These are phyloP conservation scores for Drosophila fuyamai DNA, from an alignment of 1,140 invertebrate species.

Conservation along the genomic window DNA sequence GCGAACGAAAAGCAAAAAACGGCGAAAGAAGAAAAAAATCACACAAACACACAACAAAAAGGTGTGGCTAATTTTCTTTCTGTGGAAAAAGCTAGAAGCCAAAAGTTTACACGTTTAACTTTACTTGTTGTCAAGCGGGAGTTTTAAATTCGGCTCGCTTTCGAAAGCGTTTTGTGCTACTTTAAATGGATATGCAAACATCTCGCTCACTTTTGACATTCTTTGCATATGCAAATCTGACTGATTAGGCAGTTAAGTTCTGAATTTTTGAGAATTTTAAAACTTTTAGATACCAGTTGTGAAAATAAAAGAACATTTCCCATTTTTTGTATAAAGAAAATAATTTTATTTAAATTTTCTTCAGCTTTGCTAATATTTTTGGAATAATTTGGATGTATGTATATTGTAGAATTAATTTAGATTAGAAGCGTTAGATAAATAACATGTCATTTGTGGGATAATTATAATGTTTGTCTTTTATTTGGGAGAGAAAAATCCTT, in stretches of 20 bases:
- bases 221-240: slow-evolving; percentile 41
- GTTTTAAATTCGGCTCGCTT: slow-evolving; percentile 19
- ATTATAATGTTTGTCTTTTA: too few species aligned
- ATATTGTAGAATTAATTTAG: too few species aligned
- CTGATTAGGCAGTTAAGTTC: slow-evolving; percentile 23
- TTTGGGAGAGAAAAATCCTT: too few species aligned
- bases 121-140: slow-evolving; percentile 28
- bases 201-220: slow-evolving; percentile 43
- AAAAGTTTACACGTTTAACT: slow-evolving; percentile 6
- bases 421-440: too few species aligned
- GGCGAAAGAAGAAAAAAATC: background rate
- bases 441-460: too few species aligned
- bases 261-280: background rate
- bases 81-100: slow-evolving; percentile 19
- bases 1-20: slow-evolving; percentile 19
- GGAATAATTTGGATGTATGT: too few species aligned
- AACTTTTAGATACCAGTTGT: too few species aligned
- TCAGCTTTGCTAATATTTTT: too few species aligned
- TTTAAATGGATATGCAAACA: slow-evolving; percentile 19
- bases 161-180: slow-evolving; percentile 16
- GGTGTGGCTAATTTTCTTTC: slow-evolving; percentile 61
- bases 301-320: background rate
- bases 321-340: background rate
- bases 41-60: slow-evolving; percentile 19
- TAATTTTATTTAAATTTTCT: too few species aligned